Evolutionary conservation across 2,888 invertebrate genomes (phyloP).

Genomic region (Atrina japonica): DNA sequence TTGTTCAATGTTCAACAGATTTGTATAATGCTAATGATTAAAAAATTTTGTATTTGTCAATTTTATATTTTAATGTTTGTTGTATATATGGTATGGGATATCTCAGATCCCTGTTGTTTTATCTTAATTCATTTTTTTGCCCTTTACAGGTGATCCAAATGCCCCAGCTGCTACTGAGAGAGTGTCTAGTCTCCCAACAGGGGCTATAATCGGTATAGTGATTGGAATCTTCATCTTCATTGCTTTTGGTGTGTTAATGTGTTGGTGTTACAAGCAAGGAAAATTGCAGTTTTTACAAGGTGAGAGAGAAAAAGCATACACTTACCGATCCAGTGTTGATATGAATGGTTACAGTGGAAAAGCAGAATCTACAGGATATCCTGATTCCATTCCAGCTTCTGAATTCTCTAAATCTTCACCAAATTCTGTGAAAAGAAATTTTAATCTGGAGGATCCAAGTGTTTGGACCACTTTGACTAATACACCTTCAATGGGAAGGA

Average conservation of each 20-base stretch:
- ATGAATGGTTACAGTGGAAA: constrained; percentile 17
- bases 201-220: constrained; percentile 70
- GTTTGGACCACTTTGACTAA: constrained; percentile 52
- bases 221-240: constrained; percentile 62
- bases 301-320: constrained; percentile 7
- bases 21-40: too few species aligned
- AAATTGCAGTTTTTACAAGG: constrained; percentile 16
- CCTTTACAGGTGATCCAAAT: constrained; percentile 63
- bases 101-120: too few species aligned
- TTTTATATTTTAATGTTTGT: too few species aligned
- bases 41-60: too few species aligned
- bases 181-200: constrained; percentile 57
- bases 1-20: too few species aligned
- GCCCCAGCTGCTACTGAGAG: constrained; percentile 58
- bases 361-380: constrained; percentile 11
- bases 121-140: too few species aligned
- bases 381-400: not conserved
- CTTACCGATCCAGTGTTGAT: constrained; percentile 10
- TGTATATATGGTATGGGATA: too few species aligned
- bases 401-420: not conserved
- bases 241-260: constrained; percentile 60
- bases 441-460: constrained; percentile 49
- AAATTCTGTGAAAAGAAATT: constrained; percentile 31
- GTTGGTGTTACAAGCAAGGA: constrained; percentile 70
- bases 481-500: constrained; percentile 20